Base-by-base conservation (phyloP, 2,113 vertebrate genomes). In the Vimba vimba region DNA sequence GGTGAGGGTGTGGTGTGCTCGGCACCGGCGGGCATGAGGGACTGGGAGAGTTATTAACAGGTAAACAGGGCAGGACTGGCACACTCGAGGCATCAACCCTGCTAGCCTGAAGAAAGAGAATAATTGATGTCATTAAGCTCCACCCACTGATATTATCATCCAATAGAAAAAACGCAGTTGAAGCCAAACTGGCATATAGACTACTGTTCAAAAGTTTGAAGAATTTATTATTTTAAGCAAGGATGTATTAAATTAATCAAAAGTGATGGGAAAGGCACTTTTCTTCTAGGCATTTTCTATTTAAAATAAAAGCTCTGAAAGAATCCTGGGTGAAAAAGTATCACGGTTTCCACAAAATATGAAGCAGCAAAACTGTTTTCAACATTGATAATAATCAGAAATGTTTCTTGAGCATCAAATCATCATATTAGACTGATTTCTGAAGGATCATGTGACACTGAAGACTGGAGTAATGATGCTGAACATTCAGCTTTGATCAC, bases 11-110 rank as follows among this genome's bases (percentile, higher is more conserved):
- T 80, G 78, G 78, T 60, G 19, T 80, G 79, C 78, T 39, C 12
- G 19, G 92, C 93, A 93, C 27, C 59, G 94, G 94, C 75, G 82
- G 86, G 87, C 94, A 93, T 92, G 94, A 93, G 93, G 91, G 94
- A 93, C 95, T 91, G 91, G 6, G 52, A 92, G 94, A 85, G 95
- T 95, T 94, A 88, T 83, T 85, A 88, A 93, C 94, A 94, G 93
- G 94, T 94, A 93, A 92, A 95, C 94, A 94, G 92, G 91, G 94
- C 94, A 59, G 95, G 94, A 93, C 76, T 55, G 79, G 25, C 76
- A 80, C 78, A 27, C 6, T 0, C 7, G 36, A 45, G 57, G 27
- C 47, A 69, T 52, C 62, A 82, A 81, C 39, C 25, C 39, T 7
- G 15, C 8, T 76, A 93, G 94, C 36, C 7, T 59, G 64, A 9